Percentiles rank a stretch among this genome's conserved stretches.
These are phyloP conservation scores for Remorina albescens DNA, from an alignment of 2,797 vertebrate species.

Conservation along the genomic window DNA sequence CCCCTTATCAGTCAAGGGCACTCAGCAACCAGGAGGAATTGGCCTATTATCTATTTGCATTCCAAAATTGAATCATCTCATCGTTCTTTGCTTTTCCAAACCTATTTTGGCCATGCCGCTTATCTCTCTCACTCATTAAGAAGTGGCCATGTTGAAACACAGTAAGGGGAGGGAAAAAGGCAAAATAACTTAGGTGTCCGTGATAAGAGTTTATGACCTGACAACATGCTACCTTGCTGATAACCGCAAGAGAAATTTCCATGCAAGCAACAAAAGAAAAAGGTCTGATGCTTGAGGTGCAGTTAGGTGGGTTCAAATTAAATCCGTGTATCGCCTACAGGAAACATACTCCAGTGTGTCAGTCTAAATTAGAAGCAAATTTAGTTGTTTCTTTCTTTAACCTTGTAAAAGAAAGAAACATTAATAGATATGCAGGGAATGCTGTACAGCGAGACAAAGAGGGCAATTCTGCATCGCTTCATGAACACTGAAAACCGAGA, in stretches of 20 bases:
- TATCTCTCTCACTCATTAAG: slow-evolving; percentile 58
- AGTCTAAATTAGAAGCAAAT: slow-evolving; percentile 17
- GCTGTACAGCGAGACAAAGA: not conserved
- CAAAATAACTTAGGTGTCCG: not conserved
- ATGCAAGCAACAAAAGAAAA: not conserved
- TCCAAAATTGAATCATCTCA: slow-evolving; percentile 62
- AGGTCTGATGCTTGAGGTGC: not conserved
- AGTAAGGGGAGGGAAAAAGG: not conserved
- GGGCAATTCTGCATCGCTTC: slow-evolving; percentile 15
- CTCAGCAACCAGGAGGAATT: slow-evolving; percentile 61
- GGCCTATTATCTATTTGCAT: slow-evolving; percentile 69
- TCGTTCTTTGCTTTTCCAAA: slow-evolving; percentile 54
- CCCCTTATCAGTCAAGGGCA: slow-evolving; percentile 70
- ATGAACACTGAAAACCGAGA: slow-evolving; percentile 34
- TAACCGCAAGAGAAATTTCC: slow-evolving; percentile 4
- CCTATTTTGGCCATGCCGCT: slow-evolving; percentile 37
- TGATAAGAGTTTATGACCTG: not conserved
- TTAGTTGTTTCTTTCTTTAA: too few relatives aligned
- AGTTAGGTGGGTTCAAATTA: slow-evolving; percentile 36
- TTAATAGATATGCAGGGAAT: slow-evolving; percentile 35
- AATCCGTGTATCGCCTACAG: slow-evolving; percentile 19
- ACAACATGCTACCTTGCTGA: not conserved
- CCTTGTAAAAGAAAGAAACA: slow-evolving; percentile 21
- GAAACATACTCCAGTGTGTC: slow-evolving; percentile 6
- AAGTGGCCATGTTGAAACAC: slow-evolving; percentile 9